Evolutionary conservation across 2,797 vertebrate species (phyloP).

Genomic region (Hypotaenidia okinawae): DNA sequence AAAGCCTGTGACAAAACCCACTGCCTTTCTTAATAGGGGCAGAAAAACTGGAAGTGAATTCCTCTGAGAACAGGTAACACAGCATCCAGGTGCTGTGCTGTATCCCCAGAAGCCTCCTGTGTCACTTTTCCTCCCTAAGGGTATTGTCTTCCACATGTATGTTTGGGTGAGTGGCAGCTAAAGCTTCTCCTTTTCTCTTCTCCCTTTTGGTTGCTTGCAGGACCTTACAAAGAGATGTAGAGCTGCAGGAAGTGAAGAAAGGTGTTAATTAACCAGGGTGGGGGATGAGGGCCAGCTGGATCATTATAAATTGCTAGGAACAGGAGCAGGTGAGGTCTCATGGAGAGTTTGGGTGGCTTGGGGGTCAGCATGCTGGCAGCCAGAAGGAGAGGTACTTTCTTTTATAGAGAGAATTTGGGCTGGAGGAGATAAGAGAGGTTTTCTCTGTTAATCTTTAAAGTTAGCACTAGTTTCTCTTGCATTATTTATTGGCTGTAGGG

Average conservation of each 20-base stretch:
- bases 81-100: neutral
- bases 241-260: neutral
- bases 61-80: neutral
- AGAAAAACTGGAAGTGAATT: neutral
- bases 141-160: neutral
- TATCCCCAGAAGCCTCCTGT: neutral
- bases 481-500: neutral
- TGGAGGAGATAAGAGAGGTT: neutral
- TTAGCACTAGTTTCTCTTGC: neutral
- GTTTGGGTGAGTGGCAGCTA: neutral
- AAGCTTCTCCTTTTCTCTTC: neutral
- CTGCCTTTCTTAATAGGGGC: neutral
- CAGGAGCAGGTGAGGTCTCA: neutral
- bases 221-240: neutral
- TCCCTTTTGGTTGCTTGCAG: neutral
- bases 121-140: neutral
- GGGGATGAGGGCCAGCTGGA: neutral
- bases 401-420: neutral
- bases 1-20: neutral
- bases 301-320: neutral
- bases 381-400: neutral
- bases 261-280: neutral
- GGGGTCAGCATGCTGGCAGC: fast-evolving
- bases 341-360: neutral
- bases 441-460: neutral